Conservation (phyloP, 2,888 invertebrate genomes). For the Willowsia nigromaculata region DNA sequence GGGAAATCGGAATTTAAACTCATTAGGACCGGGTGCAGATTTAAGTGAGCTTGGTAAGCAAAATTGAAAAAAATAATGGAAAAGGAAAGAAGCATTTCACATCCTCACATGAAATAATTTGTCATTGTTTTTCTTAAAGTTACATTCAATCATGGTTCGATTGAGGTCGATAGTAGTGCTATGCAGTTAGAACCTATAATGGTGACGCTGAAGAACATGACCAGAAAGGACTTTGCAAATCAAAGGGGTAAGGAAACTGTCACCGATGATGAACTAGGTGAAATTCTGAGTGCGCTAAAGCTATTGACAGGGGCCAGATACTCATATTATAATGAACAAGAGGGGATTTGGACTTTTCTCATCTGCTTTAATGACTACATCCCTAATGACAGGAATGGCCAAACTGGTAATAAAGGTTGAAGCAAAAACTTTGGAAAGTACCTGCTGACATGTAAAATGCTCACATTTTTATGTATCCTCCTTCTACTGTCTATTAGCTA, state of each 20-base stretch:
- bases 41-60: background rate
- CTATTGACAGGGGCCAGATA: background rate
- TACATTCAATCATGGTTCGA: background rate
- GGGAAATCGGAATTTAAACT: background rate
- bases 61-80: background rate
- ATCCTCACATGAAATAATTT: background rate
- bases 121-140: background rate
- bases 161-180: background rate
- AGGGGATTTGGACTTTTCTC: background rate
- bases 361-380: background rate
- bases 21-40: background rate
- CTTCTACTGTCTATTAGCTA: too few species aligned
- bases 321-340: background rate
- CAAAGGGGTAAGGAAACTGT: background rate
- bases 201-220: background rate
- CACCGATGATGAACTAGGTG: background rate
- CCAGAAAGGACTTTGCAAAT: background rate
- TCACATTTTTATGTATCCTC: too few species aligned
- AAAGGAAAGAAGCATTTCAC: background rate
- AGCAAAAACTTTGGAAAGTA: too few species aligned
- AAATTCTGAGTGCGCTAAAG: background rate
- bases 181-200: background rate
- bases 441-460: too few species aligned
- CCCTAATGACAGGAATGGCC: too few species aligned
- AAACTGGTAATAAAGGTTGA: too few species aligned